Conservation (phyloP, 2,113 vertebrate species). For the Probosciger aterrimus region DNA sequence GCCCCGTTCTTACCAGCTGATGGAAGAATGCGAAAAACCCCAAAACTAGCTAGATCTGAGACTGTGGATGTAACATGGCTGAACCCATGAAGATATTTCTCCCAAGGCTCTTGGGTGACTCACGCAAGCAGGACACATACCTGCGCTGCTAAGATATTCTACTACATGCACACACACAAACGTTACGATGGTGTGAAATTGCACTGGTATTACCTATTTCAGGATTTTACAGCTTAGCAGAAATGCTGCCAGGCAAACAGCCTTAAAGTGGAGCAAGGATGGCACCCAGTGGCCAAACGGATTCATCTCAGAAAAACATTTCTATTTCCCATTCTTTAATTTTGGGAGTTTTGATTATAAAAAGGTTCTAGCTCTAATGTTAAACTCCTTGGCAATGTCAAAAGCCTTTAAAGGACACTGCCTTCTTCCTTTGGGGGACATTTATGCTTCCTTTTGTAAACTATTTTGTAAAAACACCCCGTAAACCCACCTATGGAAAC, state of each 20-base stretch:
- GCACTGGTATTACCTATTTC: conserved; percentile 34
- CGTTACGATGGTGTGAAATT: conserved; percentile 45
- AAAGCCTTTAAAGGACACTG: not conserved
- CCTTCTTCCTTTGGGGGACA: not conserved
- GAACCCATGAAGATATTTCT: not conserved
- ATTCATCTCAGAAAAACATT: conserved; percentile 47
- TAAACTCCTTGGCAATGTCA: not conserved
- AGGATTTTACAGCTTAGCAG: conserved; percentile 39
- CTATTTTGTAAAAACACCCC: not conserved
- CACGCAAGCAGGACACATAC: not conserved
- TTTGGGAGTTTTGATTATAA: not conserved
- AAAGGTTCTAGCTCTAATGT: not conserved
- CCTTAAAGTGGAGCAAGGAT: conserved; percentile 77
- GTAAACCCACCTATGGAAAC: not conserved
- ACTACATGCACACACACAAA: conserved; percentile 1
- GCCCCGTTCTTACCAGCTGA: not conserved
- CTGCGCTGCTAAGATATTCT: conserved; percentile 20
- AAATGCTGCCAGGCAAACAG: not conserved
- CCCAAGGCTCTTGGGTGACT: not conserved
- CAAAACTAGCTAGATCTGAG: not conserved
- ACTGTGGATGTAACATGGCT: not conserved
- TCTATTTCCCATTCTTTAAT: not conserved
- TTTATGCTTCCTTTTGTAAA: not conserved
- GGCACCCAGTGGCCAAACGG: conserved; percentile 81
- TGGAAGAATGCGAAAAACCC: not conserved